Conservation (phyloP, 2,113 vertebrate genomes). For the Thamnaconus septentrionalis region DNA sequence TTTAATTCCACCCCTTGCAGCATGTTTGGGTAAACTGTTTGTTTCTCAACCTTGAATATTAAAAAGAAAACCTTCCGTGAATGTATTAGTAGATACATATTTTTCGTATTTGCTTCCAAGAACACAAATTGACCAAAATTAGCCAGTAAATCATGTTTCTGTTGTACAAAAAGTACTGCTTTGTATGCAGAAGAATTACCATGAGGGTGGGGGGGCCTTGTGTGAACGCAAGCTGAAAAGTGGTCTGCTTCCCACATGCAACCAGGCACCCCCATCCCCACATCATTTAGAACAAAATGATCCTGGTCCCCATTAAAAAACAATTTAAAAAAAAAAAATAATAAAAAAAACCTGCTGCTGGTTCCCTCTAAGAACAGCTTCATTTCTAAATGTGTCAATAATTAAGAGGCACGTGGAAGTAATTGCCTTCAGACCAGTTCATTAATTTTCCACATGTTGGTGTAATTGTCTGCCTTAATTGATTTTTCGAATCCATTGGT, state of each 20-base stretch:
- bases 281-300: slow-evolving; percentile 12
- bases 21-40: neutral
- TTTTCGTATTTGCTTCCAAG: slow-evolving; percentile 25
- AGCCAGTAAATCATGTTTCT: slow-evolving; percentile 13
- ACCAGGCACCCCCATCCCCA: neutral
- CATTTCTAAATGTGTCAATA: slow-evolving; percentile 25
- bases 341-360: slow-evolving; percentile 5
- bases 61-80: slow-evolving; percentile 11
- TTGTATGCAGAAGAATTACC: slow-evolving; percentile 8
- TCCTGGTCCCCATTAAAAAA: slow-evolving; percentile 32
- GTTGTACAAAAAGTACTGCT: slow-evolving; percentile 4
- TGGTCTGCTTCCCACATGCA: no score
- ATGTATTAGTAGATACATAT: slow-evolving; percentile 21
- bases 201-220: no score
- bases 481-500: slow-evolving; percentile 34
- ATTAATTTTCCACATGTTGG: slow-evolving; percentile 31
- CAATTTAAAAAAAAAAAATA: slow-evolving; percentile 12
- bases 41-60: slow-evolving; percentile 23
- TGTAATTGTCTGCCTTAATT: slow-evolving; percentile 28
- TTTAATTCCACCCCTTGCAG: neutral
- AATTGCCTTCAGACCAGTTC: slow-evolving; percentile 26
- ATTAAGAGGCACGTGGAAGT: slow-evolving; percentile 19
- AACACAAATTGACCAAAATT: slow-evolving; percentile 31
- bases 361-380: slow-evolving; percentile 21
- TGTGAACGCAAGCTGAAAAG: no score